Conservation (phyloP, 2,888 invertebrate species). For the Drosophila rubida region DNA sequence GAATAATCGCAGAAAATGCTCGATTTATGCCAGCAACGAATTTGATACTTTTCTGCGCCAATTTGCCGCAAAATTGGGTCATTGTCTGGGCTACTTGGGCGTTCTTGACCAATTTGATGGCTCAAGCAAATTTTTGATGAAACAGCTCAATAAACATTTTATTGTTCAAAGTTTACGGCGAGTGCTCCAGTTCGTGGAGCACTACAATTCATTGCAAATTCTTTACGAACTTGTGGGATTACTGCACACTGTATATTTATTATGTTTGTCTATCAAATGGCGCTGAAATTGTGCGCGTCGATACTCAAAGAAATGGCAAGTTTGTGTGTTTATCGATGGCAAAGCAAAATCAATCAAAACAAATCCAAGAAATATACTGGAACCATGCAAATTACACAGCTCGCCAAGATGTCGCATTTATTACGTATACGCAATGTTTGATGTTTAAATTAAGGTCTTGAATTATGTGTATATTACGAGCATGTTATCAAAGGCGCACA, state of each 20-base stretch:
- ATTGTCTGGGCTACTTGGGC: conserved; percentile 45
- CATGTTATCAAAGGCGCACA: not conserved
- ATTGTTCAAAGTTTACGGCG: conserved; percentile 3
- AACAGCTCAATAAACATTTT: conserved; percentile 16
- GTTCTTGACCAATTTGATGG: conserved; percentile 44
- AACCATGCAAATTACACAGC: not conserved
- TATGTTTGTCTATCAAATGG: not conserved
- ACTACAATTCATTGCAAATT: not conserved
- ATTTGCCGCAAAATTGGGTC: conserved; percentile 55
- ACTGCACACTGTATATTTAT: not conserved
- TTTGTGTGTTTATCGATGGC: not conserved
- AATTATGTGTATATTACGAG: not conserved
- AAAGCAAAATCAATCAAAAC: not conserved
- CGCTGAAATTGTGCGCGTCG: not conserved
- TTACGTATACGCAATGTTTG: not conserved
- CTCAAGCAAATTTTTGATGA: conserved; percentile 40
- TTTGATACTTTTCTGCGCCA: conserved; percentile 14
- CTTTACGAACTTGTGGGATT: not conserved
- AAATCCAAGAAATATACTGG: no score
- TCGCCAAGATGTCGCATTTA: not conserved
- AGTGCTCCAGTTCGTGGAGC: not conserved
- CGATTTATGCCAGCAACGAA: not conserved
- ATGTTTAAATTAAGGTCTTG: not conserved
- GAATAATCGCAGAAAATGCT: not conserved
- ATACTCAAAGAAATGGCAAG: not conserved